A percentile compares a stretch with the other conserved stretches of the same genome.
phyloP scores from a whole-genome alignment of 2,113 vertebrate species.

The Sorex fumeus region DNA sequence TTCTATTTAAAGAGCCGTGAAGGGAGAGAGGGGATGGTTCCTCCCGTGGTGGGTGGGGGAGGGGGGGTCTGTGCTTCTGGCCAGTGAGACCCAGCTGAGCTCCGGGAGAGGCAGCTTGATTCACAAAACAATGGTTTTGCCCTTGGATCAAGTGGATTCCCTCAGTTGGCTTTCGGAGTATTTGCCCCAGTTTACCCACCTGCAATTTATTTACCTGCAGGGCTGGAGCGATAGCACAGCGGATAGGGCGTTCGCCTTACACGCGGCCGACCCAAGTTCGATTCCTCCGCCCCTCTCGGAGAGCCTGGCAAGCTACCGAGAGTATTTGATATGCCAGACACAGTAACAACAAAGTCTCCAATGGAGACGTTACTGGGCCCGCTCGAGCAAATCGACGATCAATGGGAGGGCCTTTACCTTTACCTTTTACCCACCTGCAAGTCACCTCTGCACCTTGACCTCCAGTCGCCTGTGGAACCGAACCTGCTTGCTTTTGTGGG shows the following conservation, averaged over 20 bases:
- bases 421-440: background rate
- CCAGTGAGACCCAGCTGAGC: background rate
- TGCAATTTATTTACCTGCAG: no score
- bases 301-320: no score
- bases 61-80: background rate
- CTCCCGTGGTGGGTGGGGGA: background rate
- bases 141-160: background rate
- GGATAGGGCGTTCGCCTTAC: no score
- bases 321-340: no score
- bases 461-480: background rate
- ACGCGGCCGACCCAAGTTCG: no score
- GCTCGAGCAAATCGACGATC: no score
- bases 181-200: background rate
- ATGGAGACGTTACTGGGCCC: no score
- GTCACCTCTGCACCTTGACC: background rate
- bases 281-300: no score
- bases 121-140: background rate
- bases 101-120: background rate
- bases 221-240: no score
- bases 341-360: no score
- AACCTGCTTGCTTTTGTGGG: background rate
- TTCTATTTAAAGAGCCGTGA: background rate
- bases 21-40: background rate
- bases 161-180: background rate
- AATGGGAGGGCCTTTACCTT: no score